Evolutionary conservation across 2,888 invertebrate genomes (phyloP).

Genomic region (Invenusta paracnida): DNA sequence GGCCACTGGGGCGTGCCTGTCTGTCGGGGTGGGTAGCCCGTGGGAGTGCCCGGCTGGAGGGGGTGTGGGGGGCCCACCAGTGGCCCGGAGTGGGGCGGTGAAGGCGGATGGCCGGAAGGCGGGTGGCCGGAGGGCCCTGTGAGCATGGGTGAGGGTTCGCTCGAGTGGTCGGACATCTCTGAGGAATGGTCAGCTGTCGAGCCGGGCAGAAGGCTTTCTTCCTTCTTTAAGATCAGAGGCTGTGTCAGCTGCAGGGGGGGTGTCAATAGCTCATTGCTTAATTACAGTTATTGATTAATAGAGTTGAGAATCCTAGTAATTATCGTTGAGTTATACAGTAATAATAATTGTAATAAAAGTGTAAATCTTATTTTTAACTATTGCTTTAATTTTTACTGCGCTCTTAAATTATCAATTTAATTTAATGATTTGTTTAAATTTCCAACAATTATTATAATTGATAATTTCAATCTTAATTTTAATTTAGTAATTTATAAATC

Average conservation of each 20-base stretch:
- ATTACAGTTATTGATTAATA: no score
- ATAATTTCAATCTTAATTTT: no score
- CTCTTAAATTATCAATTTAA: no score
- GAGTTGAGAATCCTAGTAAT: no score
- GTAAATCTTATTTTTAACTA: no score
- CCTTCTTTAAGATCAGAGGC: constrained; percentile 2
- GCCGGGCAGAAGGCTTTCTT: background rate
- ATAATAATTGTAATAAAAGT: no score
- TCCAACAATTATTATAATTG: no score
- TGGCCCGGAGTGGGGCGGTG: background rate
- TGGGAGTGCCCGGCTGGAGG: background rate
- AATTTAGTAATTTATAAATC: no score
- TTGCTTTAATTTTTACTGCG: no score
- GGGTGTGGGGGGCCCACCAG: background rate
- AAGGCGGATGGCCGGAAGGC: background rate
- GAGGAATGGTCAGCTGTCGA: background rate
- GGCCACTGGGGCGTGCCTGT: background rate
- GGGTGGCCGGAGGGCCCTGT: background rate
- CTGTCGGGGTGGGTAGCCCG: background rate
- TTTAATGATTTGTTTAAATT: no score
- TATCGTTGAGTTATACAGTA: no score
- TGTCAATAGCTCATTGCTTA: background rate
- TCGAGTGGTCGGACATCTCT: background rate
- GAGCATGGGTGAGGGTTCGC: background rate
- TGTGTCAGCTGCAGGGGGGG: background rate